phyloP scores from a whole-genome alignment of 2,888 invertebrate species.

The Lepas anatifera region DNA sequence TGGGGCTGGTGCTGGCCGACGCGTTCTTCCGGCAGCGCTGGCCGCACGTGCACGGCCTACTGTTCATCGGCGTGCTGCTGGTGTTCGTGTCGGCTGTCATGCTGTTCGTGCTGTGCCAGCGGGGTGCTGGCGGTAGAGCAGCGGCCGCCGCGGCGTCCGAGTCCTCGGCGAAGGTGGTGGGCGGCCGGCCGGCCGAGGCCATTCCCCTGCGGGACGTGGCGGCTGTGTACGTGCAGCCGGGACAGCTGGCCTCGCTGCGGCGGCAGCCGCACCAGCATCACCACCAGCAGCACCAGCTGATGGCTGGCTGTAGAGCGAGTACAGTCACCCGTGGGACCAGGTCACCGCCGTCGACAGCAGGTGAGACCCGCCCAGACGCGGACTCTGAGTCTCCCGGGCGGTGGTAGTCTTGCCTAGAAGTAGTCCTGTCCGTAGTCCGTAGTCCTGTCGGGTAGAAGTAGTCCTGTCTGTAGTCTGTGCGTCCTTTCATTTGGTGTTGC shows the following conservation, averaged over 20 bases:
- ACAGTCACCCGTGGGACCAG: conserved; percentile 10
- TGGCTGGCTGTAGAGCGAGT: not conserved
- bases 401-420: too few species aligned
- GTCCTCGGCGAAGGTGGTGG: not conserved
- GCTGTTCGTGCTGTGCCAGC: conserved; percentile 11
- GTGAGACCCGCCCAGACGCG: not conserved
- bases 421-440: too few species aligned
- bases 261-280: not conserved
- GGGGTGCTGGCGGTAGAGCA: not conserved
- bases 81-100: conserved; percentile 4
- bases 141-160: not conserved
- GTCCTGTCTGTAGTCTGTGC: too few species aligned
- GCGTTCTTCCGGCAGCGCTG: conserved; percentile 6
- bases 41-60: conserved; percentile 12
- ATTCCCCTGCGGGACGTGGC: conserved; percentile 5
- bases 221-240: conserved; percentile 8
- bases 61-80: conserved; percentile 12
- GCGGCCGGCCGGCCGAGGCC: not conserved
- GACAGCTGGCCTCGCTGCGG: not conserved
- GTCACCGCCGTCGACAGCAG: not conserved
- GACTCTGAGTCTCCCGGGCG: too few species aligned
- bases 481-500: too few species aligned
- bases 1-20: conserved; percentile 9
- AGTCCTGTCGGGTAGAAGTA: too few species aligned
- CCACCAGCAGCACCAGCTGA: not conserved